Conservation (phyloP, 2,888 invertebrate species). For the Eupithecia vulgata region DNA sequence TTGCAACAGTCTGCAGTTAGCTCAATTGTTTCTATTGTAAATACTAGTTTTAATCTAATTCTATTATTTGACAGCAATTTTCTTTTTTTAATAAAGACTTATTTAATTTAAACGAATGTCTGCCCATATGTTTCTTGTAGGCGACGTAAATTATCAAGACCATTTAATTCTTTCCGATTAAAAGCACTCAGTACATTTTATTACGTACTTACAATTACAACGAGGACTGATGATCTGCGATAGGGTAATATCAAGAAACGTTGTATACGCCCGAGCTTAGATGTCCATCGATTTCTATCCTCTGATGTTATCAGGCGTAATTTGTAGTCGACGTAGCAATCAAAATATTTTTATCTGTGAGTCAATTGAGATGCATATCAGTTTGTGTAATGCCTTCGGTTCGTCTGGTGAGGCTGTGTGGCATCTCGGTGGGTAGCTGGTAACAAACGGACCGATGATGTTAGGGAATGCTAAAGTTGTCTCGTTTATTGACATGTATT, state of each 20-base stretch:
- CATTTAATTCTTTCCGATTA: conserved; percentile 6
- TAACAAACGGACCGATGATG: conserved; percentile 29
- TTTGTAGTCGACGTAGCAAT: conserved; percentile 70
- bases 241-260: conserved; percentile 30
- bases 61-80: too few species aligned
- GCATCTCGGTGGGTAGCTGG: conserved; percentile 28
- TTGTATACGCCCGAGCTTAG: conserved; percentile 32
- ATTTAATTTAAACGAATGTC: too few species aligned
- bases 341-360: conserved; percentile 74
- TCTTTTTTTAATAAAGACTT: too few species aligned
- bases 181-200: conserved; percentile 13
- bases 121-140: neutral
- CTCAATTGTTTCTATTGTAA: too few species aligned
- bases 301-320: conserved; percentile 67
- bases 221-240: conserved; percentile 14
- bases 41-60: too few species aligned
- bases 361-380: conserved; percentile 67
- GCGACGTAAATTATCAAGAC: neutral
- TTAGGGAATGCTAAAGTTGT: conserved; percentile 8
- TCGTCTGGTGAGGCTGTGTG: conserved; percentile 47
- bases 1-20: too few species aligned
- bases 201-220: conserved; percentile 14
- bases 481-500: conserved; percentile 11
- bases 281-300: conserved; percentile 17
- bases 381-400: conserved; percentile 63